phyloP scores from a whole-genome alignment of 1,140 invertebrate species.

The Chironomus striatipennis region DNA sequence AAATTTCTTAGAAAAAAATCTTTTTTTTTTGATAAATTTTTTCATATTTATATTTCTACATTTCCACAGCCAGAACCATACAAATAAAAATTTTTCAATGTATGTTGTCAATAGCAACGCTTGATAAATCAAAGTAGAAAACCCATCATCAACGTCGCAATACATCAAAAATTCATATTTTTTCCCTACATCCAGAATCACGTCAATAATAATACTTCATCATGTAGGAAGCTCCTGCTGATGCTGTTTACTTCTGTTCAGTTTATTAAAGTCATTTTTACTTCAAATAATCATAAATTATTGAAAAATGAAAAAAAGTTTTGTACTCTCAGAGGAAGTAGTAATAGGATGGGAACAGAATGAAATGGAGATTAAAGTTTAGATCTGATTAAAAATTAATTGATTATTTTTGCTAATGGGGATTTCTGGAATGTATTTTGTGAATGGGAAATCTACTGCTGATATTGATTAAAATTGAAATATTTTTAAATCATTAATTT shows the following conservation, averaged over 20 bases:
- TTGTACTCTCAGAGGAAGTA: not conserved
- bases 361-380: not conserved
- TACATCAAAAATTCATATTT: not conserved
- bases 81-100: not conserved
- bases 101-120: not conserved
- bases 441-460: no score
- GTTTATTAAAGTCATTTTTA: not conserved
- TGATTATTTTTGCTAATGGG: not conserved
- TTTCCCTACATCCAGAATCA: not conserved
- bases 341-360: no score
- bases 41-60: no score
- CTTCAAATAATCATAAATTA: not conserved
- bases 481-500: no score
- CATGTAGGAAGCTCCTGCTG: not conserved
- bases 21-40: no score
- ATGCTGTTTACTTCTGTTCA: not conserved
- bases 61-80: no score
- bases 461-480: no score
- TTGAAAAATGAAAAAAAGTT: not conserved
- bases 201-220: not conserved
- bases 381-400: conserved; percentile 4
- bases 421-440: no score
- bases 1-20: no score
- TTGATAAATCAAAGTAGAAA: conserved; percentile 1
- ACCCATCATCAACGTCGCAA: not conserved